phyloP scores from a whole-genome alignment of 53 echinoderm and acorn worm species.

The Arbacia lixula region DNA sequence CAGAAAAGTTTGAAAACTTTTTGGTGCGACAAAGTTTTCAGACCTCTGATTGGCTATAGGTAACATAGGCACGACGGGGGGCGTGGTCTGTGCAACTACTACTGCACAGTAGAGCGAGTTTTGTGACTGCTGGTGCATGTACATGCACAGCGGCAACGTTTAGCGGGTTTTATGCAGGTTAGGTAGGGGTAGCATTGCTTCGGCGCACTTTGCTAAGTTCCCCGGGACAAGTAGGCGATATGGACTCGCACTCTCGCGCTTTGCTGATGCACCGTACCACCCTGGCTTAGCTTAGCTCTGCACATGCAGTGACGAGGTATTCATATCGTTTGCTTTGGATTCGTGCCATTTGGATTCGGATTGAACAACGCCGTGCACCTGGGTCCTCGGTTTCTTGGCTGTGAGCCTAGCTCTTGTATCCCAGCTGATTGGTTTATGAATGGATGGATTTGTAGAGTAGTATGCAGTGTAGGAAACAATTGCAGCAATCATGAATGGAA shows the following conservation, averaged over 20 bases:
- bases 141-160: no score
- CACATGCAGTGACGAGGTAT: no score
- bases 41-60: conserved; percentile 7
- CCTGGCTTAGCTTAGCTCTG: no score
- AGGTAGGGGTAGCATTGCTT: no score
- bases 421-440: conserved; percentile 59
- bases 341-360: conserved; percentile 51
- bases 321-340: conserved; percentile 42
- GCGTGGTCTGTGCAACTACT: conserved; percentile 27
- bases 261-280: no score
- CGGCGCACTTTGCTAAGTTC: conserved; percentile 1
- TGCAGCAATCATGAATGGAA: conserved; percentile 46
- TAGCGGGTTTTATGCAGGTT: no score
- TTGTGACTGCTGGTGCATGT: no score
- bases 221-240: conserved; percentile 5
- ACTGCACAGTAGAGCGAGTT: no score
- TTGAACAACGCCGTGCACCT: neutral
- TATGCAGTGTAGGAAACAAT: conserved; percentile 57
- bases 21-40: no score
- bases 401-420: conserved; percentile 35
- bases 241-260: no score
- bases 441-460: conserved; percentile 53
- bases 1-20: conserved; percentile 34
- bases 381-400: conserved; percentile 42
- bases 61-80: neutral